phyloP scores from a whole-genome alignment of 2,888 invertebrate genomes.

The Nesidiocoris tenuis region DNA sequence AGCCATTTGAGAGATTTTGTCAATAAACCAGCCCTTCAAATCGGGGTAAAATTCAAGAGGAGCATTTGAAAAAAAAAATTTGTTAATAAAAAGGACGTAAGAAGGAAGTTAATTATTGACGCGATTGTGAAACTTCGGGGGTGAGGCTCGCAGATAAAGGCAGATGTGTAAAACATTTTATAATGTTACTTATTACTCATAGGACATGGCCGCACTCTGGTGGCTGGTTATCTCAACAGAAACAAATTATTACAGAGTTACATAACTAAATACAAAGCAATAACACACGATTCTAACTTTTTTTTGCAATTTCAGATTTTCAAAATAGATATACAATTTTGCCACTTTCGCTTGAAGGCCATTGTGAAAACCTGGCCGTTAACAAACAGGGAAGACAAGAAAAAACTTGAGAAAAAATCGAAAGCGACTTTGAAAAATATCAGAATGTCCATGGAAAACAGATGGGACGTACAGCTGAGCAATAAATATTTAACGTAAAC shows the following conservation, averaged over 20 bases:
- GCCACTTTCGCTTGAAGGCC: no score
- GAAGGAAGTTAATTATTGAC: no score
- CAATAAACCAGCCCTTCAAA: no score
- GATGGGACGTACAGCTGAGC: conserved; percentile 10
- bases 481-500: conserved; percentile 24
- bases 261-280: conserved; percentile 40
- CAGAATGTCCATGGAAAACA: background rate
- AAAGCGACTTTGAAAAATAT: background rate
- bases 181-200: conserved; percentile 39
- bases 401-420: no score
- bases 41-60: no score
- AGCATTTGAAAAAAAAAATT: no score
- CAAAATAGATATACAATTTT: no score
- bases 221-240: conserved; percentile 40
- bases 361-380: no score
- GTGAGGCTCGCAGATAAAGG: background rate
- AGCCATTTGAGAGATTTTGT: no score
- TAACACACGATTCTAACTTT: conserved; percentile 28
- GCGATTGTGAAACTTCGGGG: no score
- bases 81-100: no score
- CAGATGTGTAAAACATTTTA: conserved; percentile 36
- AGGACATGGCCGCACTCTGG: conserved; percentile 41
- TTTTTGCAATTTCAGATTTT: conserved; percentile 3
- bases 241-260: conserved; percentile 38
- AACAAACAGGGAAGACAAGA: no score